Percentiles rank a stretch among this genome's conserved stretches.
Evolutionary conservation across 2,113 vertebrate species (phyloP).

Genomic region (Tachycineta bicolor): DNA sequence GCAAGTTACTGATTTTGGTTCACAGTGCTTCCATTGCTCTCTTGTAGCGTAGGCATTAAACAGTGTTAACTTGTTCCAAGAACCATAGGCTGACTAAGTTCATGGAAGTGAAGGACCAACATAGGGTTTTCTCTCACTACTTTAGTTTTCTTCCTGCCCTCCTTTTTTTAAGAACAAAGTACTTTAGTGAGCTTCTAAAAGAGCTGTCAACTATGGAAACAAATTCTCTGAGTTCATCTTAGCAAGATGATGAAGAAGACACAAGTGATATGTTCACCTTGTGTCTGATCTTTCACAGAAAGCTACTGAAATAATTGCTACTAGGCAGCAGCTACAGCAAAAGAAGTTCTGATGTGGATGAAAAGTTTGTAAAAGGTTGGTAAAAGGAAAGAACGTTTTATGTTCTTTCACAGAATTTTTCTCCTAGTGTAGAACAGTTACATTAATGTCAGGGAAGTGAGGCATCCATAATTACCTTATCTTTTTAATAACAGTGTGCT

Average conservation of each 20-base stretch:
- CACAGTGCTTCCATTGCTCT: conserved; percentile 7
- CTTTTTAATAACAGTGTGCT: not conserved
- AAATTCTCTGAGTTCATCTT: not conserved
- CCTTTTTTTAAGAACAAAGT: not conserved
- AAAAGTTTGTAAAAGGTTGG: not conserved
- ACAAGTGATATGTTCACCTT: not conserved
- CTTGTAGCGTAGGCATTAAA: conserved; percentile 29
- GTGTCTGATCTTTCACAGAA: not conserved
- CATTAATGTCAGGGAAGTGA: not conserved
- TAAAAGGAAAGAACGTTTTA: not conserved
- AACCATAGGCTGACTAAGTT: not conserved
- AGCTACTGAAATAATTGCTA: not conserved
- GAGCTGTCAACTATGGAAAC: not conserved
- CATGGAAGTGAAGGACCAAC: not conserved
- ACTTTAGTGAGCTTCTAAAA: not conserved
- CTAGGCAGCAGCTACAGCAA: not conserved
- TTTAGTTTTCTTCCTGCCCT: not conserved
- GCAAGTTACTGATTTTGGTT: not conserved
- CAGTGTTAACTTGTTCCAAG: not conserved
- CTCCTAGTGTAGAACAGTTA: not conserved
- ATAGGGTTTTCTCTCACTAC: not conserved
- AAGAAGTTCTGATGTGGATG: not conserved
- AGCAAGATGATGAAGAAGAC: not conserved
- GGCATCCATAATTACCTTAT: not conserved
- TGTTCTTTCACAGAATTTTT: not conserved